A percentile compares a stretch with the other conserved stretches of the same genome.
Conservation (phyloP, 2,113 vertebrate species). For the Odontophorus gujanensis region DNA sequence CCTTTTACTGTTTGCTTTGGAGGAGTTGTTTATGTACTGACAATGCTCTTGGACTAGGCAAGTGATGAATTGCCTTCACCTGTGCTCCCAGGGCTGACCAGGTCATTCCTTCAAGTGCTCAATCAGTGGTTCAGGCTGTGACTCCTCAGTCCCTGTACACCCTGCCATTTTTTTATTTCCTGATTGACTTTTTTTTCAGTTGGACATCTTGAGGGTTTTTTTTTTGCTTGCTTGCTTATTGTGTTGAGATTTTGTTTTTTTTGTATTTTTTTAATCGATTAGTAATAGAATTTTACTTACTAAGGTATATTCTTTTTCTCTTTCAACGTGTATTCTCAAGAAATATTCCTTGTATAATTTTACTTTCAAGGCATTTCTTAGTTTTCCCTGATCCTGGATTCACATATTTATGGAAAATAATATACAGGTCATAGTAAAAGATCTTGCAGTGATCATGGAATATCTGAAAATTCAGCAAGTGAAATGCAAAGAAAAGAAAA, state of each 20-base stretch:
- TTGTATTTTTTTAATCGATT: neutral
- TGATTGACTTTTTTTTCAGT: neutral
- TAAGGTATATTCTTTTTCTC: neutral
- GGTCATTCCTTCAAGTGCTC: too few relatives aligned
- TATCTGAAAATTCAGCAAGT: neutral
- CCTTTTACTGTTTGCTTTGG: too few relatives aligned
- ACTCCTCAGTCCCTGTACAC: too few relatives aligned
- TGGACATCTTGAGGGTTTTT: too few relatives aligned
- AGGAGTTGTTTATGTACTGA: too few relatives aligned
- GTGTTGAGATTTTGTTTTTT: too few relatives aligned
- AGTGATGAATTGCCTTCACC: too few relatives aligned
- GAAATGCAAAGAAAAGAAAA: neutral
- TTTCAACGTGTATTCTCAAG: neutral
- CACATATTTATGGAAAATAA: neutral
- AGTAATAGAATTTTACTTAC: neutral
- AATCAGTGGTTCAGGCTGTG: too few relatives aligned
- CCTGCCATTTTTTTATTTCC: fast-evolving
- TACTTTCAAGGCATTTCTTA: neutral
- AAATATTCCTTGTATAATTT: neutral
- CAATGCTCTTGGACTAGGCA: too few relatives aligned
- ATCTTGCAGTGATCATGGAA: neutral
- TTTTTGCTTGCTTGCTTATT: neutral
- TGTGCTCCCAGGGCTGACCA: too few relatives aligned
- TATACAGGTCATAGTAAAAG: neutral
- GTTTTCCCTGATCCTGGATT: neutral